Evolutionary conservation across 2,797 vertebrate species (phyloP).

Genomic region (Loris lydekkerianus): DNA sequence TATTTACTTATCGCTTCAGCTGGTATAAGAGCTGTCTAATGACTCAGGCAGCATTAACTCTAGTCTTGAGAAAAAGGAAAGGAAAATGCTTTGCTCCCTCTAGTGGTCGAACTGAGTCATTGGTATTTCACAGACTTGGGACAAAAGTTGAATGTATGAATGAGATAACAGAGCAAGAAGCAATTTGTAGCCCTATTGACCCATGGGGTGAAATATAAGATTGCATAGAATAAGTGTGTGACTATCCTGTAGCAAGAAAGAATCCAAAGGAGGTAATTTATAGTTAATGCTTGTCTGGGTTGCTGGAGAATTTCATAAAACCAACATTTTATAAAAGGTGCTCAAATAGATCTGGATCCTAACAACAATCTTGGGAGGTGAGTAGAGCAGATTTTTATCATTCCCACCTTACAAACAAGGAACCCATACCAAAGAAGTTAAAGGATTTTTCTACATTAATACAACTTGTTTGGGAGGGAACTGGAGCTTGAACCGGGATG

Average conservation of each 20-base stretch:
- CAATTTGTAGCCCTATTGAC: constrained; percentile 18
- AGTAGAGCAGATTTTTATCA: constrained; percentile 16
- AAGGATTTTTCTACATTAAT: not conserved
- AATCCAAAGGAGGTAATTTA: not conserved
- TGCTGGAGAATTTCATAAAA: not conserved
- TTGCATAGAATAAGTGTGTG: not conserved
- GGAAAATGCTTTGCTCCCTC: constrained; percentile 81
- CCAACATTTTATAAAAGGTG: constrained; percentile 30
- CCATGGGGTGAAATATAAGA: not conserved
- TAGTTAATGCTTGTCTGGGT: not conserved
- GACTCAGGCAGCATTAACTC: constrained; percentile 1
- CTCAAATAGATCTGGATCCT: not conserved
- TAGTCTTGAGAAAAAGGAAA: constrained; percentile 49
- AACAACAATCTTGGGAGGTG: not conserved
- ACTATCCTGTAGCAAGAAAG: not conserved
- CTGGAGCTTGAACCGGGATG: not conserved
- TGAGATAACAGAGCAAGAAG: not conserved
- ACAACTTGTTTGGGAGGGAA: not conserved
- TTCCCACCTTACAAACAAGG: constrained; percentile 27
- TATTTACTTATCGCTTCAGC: not conserved
- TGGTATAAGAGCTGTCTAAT: not conserved
- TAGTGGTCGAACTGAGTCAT: constrained; percentile 73
- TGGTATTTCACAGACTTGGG: constrained; percentile 8
- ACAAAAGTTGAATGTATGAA: not conserved
- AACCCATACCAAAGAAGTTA: constrained; percentile 1